Base-by-base conservation (phyloP, 2,113 vertebrate genomes). In the Cynopterus brachyotis region DNA sequence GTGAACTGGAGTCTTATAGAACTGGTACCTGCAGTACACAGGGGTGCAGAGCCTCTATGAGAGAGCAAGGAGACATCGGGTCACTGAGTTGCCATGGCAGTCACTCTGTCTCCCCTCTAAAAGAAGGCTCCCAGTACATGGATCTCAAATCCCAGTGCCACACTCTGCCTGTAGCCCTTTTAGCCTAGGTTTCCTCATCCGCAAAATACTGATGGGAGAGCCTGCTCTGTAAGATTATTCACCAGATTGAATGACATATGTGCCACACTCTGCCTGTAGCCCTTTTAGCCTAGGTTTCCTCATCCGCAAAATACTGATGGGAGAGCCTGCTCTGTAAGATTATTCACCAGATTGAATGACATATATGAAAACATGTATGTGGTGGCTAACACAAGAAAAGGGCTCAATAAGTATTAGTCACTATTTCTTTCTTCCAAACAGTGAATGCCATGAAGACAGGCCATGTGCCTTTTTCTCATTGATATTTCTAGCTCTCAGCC, bases 11-110 rank as follows among this genome's bases (percentile, higher is more conserved):
- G 98, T 95, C 60, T 97, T 94, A 17, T 98, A 94, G 92, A 99
- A 99, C 85, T 98, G 98, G 94, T 99, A 99, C 88, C 96, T 98
- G 98, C 99, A 99, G 97, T 99, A 99, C 17, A 99, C 98, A 0
- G 99, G 99, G 26, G 76, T 6, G 73, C 99, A 99, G 17, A 97
- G 96, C 55, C 86, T 98, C 99, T 99, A 93, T 3, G 78, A 88
- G 86, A 84, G 70, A 96, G 64, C 16, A 42, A n/a, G 9, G 89
- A 45, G 70, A 91, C 19, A 66, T 9, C 4, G 59, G 7, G 28
- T 89, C 72, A 92, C 45, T 5, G 1, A 15, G 22, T n/a, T 17
- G 24, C n/a, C 53, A 17, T 0, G 16, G 7, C 10, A 1, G 26
- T 50, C 70, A 32, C 66, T 12, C 69, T n/a, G 1, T 32, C 35